These are phyloP conservation scores for Platynereis dumerilii DNA, from an alignment of 2,888 invertebrate species.

Conservation along the genomic window DNA sequence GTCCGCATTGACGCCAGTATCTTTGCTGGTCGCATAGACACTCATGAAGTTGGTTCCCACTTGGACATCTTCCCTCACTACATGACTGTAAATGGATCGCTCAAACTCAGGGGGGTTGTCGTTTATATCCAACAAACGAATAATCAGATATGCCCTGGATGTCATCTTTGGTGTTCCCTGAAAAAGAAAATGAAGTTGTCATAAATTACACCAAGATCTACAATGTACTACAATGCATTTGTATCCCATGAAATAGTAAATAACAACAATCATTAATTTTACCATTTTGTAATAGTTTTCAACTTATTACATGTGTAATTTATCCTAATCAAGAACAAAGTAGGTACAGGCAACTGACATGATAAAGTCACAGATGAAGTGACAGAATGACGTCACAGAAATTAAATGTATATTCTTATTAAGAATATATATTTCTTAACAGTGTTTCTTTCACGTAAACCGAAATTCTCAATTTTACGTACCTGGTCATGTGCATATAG, in stretches of 20 bases:
- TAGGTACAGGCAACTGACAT: no score
- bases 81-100: conserved; percentile 78
- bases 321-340: background rate
- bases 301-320: conserved; percentile 7
- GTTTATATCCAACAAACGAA: conserved; percentile 73
- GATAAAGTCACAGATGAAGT: no score
- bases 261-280: no score
- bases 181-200: no score
- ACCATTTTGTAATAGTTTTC: background rate
- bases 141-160: conserved; percentile 31
- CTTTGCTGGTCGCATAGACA: conserved; percentile 89
- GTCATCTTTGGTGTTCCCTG: conserved; percentile 37
- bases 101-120: conserved; percentile 96
- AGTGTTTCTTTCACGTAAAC: no score
- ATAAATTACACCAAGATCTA: no score
- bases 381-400: no score
- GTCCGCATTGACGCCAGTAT: conserved; percentile 91
- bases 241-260: no score
- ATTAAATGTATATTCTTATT: no score
- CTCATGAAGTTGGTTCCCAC: conserved; percentile 81
- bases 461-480: conserved; percentile 1
- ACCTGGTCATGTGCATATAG: conserved; percentile 79
- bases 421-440: no score
- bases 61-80: conserved; percentile 77
- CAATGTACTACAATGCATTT: no score